A percentile compares a stretch with the other conserved stretches of the same genome.
Conservation (phyloP, 1,140 invertebrate genomes). For the Schlechtendalia chinensis region DNA sequence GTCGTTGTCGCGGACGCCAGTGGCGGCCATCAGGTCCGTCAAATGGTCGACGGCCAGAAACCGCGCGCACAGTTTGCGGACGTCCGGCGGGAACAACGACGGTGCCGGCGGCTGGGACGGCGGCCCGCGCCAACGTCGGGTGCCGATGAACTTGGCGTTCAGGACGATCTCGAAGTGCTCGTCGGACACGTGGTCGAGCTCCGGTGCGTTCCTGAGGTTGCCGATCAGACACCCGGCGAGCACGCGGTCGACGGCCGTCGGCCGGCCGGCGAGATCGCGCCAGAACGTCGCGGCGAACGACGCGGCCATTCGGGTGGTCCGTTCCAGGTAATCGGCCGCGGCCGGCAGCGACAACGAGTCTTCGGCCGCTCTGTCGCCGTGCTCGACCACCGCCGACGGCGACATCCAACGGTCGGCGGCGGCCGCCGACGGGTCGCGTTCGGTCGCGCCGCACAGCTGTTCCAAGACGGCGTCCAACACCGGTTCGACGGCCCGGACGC, state of each 20-base stretch:
- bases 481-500: background rate
- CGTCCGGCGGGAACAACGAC: background rate
- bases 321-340: background rate
- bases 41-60: background rate
- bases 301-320: background rate
- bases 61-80: background rate
- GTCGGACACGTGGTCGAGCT: background rate
- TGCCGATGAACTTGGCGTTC: background rate
- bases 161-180: background rate
- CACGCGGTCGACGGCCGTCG: background rate
- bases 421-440: no score
- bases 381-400: background rate
- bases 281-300: background rate
- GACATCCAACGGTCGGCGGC: background rate
- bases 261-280: background rate
- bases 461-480: constrained; percentile 2
- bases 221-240: background rate
- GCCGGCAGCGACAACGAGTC: background rate
- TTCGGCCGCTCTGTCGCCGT: constrained; percentile 9
- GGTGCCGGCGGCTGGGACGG: background rate
- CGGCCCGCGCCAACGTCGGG: background rate
- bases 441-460: background rate
- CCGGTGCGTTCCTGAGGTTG: background rate
- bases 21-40: background rate
- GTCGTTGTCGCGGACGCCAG: background rate